phyloP scores from a whole-genome alignment of 2,797 vertebrate species.

The Melanotaenia pygmaea region DNA sequence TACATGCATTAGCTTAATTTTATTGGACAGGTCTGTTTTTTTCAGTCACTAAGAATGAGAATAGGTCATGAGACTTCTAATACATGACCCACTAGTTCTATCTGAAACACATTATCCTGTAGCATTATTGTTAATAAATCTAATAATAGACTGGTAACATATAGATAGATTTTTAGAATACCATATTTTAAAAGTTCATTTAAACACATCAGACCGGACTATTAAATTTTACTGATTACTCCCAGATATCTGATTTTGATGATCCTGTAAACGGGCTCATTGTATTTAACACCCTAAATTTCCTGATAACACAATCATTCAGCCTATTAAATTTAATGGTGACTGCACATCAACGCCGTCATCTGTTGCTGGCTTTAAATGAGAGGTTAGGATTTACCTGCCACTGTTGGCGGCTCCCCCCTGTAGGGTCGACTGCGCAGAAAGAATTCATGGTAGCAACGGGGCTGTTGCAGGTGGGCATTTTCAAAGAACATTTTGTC shows the following conservation, averaged over 20 bases:
- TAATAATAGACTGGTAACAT: too few species aligned
- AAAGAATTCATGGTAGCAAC: conserved; percentile 49
- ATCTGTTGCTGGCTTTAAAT: conserved; percentile 9
- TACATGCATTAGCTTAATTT: background rate
- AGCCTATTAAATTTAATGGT: background rate
- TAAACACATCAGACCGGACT: too few species aligned
- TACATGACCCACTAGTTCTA: background rate
- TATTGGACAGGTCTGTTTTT: background rate
- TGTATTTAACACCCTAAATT: background rate
- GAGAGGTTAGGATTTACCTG: conserved; percentile 68
- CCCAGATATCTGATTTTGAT: too few species aligned
- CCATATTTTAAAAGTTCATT: too few species aligned
- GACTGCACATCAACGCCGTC: background rate
- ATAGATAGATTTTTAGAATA: too few species aligned
- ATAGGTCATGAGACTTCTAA: background rate
- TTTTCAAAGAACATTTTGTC: conserved; percentile 65
- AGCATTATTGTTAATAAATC: too few species aligned
- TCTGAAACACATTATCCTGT: background rate
- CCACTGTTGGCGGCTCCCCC: conserved; percentile 73
- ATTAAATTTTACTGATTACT: too few species aligned
- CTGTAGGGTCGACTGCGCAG: conserved; percentile 60
- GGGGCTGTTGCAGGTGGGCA: conserved; percentile 19
- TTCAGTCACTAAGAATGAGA: background rate
- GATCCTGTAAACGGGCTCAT: too few species aligned
- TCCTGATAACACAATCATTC: background rate